Evolutionary conservation across 1,140 invertebrate genomes (phyloP).

Genomic region (Drosophila insularis): DNA sequence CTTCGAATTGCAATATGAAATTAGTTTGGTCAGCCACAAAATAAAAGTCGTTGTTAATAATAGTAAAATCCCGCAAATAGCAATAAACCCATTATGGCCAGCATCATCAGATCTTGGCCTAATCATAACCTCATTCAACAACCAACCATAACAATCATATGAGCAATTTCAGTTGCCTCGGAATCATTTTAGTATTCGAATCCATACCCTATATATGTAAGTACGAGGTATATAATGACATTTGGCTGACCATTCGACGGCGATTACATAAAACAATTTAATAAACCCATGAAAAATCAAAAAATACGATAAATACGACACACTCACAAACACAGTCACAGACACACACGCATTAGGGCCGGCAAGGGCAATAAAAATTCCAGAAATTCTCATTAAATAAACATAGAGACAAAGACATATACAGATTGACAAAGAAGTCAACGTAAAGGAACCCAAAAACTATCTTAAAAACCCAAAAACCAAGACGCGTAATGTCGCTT

Average conservation of each 20-base stretch:
- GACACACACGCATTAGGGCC: conserved; percentile 19
- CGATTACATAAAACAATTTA: conserved; percentile 67
- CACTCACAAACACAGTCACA: conserved; percentile 1
- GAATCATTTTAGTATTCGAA: background rate
- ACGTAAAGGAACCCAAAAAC: conserved; percentile 36
- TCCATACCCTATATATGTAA: conserved; percentile 17
- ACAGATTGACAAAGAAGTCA: background rate
- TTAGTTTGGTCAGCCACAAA: background rate
- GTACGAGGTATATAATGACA: conserved; percentile 27
- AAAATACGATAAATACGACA: conserved; percentile 70
- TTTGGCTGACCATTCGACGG: conserved; percentile 42
- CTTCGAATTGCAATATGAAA: background rate
- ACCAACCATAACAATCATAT: conserved; percentile 9
- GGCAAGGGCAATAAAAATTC: conserved; percentile 62
- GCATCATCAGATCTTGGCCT: conserved; percentile 1
- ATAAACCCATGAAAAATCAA: conserved; percentile 78
- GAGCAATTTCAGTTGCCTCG: conserved; percentile 5
- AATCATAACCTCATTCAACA: conserved; percentile 17
- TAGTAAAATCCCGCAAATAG: background rate
- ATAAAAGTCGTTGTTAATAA: background rate
- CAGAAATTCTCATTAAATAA: conserved; percentile 62
- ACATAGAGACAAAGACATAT: conserved; percentile 34
- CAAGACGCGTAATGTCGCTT: conserved; percentile 71
- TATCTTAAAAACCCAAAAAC: conserved; percentile 51
- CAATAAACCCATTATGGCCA: conserved; percentile 6